phyloP scores from a whole-genome alignment of 2,888 invertebrate genomes.

The Caenorhabditis wallacei region DNA sequence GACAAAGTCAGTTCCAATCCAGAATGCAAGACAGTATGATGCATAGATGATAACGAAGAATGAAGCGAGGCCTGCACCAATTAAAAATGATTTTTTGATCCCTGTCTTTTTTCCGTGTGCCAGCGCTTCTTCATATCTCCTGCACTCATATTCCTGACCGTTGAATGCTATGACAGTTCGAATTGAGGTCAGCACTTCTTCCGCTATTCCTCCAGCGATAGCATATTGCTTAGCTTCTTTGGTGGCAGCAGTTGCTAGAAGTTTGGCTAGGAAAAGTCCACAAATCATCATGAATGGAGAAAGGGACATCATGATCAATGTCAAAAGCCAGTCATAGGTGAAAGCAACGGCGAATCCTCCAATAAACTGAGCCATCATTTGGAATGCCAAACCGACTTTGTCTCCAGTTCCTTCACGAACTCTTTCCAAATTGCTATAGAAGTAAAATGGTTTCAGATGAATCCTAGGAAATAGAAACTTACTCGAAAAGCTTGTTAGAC shows the following conservation, averaged over 20 bases:
- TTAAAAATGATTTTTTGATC: conserved; percentile 78
- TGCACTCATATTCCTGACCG: conserved; percentile 70
- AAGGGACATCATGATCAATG: conserved; percentile 83
- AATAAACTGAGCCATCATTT: conserved; percentile 80
- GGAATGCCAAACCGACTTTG: conserved; percentile 78
- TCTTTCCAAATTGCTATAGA: conserved; percentile 80
- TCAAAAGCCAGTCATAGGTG: conserved; percentile 78
- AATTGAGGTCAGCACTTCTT: conserved; percentile 72
- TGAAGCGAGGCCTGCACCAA: conserved; percentile 83
- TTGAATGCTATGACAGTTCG: conserved; percentile 75
- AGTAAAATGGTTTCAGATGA: not conserved
- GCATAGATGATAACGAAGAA: conserved; percentile 83
- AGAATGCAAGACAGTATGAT: conserved; percentile 82
- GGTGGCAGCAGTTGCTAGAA: conserved; percentile 84
- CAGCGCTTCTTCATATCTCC: conserved; percentile 79
- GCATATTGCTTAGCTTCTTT: conserved; percentile 83
- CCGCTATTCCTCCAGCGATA: conserved; percentile 72
- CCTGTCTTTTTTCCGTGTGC: conserved; percentile 77
- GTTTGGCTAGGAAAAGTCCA: conserved; percentile 78
- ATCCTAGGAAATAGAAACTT: conserved; percentile 64
- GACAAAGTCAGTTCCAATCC: conserved; percentile 79
- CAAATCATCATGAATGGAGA: conserved; percentile 78
- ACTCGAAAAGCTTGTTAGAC: conserved; percentile 85
- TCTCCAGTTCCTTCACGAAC: conserved; percentile 82
- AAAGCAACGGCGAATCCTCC: conserved; percentile 76